A percentile compares a stretch with the other conserved stretches of the same genome.
Evolutionary conservation across 1,140 invertebrate genomes (phyloP).

Genomic region (Ostrea edulis): DNA sequence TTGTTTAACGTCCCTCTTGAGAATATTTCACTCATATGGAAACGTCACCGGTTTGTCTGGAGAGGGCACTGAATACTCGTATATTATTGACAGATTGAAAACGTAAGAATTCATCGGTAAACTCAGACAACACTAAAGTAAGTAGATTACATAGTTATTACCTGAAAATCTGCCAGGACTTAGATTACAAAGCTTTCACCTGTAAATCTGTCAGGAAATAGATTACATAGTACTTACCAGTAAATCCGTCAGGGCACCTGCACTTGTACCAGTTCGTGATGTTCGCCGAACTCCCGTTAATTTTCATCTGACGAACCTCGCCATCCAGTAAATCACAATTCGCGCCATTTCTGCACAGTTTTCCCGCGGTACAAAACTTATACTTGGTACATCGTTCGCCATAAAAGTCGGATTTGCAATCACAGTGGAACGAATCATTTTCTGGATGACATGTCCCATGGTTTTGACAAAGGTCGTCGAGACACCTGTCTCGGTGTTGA

Average conservation of each 20-base stretch:
- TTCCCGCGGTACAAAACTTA: conserved; percentile 49
- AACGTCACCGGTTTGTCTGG: too few species aligned
- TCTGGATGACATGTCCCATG: conserved; percentile 54
- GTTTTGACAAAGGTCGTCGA: conserved; percentile 62
- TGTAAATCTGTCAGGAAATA: background rate
- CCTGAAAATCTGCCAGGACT: too few species aligned
- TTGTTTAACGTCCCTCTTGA: too few species aligned
- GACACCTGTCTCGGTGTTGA: conserved; percentile 59
- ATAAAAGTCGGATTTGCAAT: conserved; percentile 51
- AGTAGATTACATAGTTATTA: too few species aligned
- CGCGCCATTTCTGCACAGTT: conserved; percentile 67
- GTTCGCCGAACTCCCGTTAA: conserved; percentile 54
- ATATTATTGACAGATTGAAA: too few species aligned
- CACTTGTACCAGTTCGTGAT: conserved; percentile 59
- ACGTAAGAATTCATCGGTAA: too few species aligned
- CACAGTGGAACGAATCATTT: conserved; percentile 50
- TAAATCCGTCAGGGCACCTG: conserved; percentile 61
- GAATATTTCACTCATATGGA: too few species aligned
- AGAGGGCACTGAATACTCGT: too few species aligned
- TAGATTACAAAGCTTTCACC: too few species aligned
- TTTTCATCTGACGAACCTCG: conserved; percentile 44
- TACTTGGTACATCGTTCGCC: conserved; percentile 58
- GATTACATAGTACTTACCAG: conserved; percentile 53
- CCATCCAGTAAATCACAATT: conserved; percentile 55
- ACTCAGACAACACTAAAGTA: too few species aligned